Percentiles rank a stretch among this genome's conserved stretches.
Conservation (phyloP, 2,888 invertebrate genomes). For the Cenopis cana region DNA sequence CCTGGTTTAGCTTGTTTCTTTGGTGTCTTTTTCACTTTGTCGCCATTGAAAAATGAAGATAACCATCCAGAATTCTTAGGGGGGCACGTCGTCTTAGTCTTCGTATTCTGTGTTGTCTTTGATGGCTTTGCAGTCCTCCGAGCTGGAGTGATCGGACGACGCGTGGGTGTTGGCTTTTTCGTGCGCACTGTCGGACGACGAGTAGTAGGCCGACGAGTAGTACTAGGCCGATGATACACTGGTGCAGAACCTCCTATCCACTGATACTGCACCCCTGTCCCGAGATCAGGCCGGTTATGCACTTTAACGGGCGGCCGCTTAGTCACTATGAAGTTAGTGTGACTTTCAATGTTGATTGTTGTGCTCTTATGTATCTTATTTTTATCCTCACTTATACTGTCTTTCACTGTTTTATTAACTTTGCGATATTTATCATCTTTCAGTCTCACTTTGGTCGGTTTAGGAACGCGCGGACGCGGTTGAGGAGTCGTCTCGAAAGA, state of each 20-base stretch:
- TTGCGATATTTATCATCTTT: conserved; percentile 66
- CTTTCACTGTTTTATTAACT: conserved; percentile 71
- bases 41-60: conserved; percentile 67
- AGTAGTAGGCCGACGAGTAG: conserved; percentile 47
- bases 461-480: conserved; percentile 57
- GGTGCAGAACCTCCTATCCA: conserved; percentile 58
- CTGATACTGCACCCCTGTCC: conserved; percentile 61
- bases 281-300: conserved; percentile 50
- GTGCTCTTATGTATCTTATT: conserved; percentile 73
- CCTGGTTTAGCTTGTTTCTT: conserved; percentile 69
- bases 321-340: conserved; percentile 78
- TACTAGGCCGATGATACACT: conserved; percentile 44
- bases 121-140: conserved; percentile 60
- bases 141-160: conserved; percentile 52
- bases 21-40: conserved; percentile 61
- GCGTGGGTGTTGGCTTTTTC: conserved; percentile 48
- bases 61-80: conserved; percentile 69
- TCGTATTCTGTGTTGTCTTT: conserved; percentile 61
- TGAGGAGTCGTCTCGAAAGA: conserved; percentile 64
- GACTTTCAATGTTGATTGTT: conserved; percentile 77
- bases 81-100: conserved; percentile 64
- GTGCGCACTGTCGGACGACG: conserved; percentile 51
- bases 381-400: conserved; percentile 62
- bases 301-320: conserved; percentile 58
- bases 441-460: conserved; percentile 72